These are phyloP conservation scores for Linyphia triangularis DNA, from an alignment of 2,888 invertebrate species.

Conservation along the genomic window DNA sequence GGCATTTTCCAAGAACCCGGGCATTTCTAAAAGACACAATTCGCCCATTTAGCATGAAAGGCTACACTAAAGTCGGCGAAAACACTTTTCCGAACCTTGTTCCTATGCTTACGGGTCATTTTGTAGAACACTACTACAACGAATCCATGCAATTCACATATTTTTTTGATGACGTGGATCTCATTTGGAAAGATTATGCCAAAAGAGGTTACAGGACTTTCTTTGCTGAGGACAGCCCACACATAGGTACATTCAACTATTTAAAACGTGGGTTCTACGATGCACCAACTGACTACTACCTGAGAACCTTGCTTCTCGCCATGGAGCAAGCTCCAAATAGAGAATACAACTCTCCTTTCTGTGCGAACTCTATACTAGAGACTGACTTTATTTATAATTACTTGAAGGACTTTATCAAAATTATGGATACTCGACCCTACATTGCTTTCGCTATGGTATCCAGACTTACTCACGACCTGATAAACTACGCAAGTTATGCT, in stretches of 20 bases:
- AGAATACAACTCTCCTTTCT: background rate
- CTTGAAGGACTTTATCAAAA: conserved; percentile 42
- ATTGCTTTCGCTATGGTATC: conserved; percentile 79
- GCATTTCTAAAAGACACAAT: conserved; percentile 84
- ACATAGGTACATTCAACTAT: conserved; percentile 79
- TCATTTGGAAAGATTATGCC: conserved; percentile 79
- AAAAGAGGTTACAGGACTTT: conserved; percentile 78
- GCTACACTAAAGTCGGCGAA: conserved; percentile 84
- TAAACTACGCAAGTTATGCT: conserved; percentile 78
- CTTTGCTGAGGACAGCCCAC: conserved; percentile 78
- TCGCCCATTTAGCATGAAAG: conserved; percentile 86
- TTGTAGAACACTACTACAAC: conserved; percentile 72
- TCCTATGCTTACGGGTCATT: conserved; percentile 77
- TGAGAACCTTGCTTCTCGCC: conserved; percentile 78
- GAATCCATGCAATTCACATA: conserved; percentile 23
- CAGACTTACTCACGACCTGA: conserved; percentile 78
- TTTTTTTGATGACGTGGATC: conserved; percentile 77
- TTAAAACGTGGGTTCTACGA: conserved; percentile 78
- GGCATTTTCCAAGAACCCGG: conserved; percentile 87
- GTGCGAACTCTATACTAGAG: conserved; percentile 60
- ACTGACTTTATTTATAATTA: conserved; percentile 57
- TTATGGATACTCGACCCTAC: conserved; percentile 72
- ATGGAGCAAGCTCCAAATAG: conserved; percentile 76
- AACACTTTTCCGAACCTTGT: conserved; percentile 80
- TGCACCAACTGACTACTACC: conserved; percentile 79